Base-by-base conservation (phyloP, 2,888 invertebrate species). In the Xanthorhoe designata region DNA sequence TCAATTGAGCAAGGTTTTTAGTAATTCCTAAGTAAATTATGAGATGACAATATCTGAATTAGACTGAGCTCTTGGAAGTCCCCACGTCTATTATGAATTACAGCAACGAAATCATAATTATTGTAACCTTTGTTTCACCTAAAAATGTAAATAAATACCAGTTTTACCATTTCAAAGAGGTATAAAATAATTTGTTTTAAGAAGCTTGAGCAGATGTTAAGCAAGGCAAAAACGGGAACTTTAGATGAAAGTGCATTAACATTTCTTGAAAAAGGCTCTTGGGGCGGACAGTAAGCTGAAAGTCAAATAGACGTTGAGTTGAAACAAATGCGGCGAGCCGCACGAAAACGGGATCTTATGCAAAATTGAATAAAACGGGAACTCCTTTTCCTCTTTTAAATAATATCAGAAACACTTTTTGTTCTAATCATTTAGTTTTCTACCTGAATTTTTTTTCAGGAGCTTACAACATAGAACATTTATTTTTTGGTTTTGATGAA, bases 251-350 rank as follows among this genome's bases (percentile, higher is more conserved):
- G 74, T 80, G 75, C 76, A 82, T 82, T 82, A 81, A 79, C 76
- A 81, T 80, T 80, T 81, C 78, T 77, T 75, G 76, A 76, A 74
- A 67, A 73, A 72, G 69, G 67, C 72, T 76, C 73, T 71, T 62
- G 70, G 72, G 76, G 76, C 78, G 15, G 78, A 75, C 77, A 74
- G 78, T 75, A 81, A 82, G 77, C 80, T 78, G 70, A 78, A 80
- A 83, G 82, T 84, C 82, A 83, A 84, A 83, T 78, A 83, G 76
- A 78, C 75, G 78, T 29, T 57, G 57, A 57, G 64, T 71, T 74
- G 74, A 76, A 80, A 81, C 78, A 78, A 78, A 75, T 71, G 71
- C 75, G 75, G 74, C 76, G 75, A 72, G 69, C 73, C 61, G 72
- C 63, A 74, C 56, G 68, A 69, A 74, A 76, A 73, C 76, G 62